Evolutionary conservation across 2,113 vertebrate genomes (phyloP).

Genomic region (Odocoileus hemionus): DNA sequence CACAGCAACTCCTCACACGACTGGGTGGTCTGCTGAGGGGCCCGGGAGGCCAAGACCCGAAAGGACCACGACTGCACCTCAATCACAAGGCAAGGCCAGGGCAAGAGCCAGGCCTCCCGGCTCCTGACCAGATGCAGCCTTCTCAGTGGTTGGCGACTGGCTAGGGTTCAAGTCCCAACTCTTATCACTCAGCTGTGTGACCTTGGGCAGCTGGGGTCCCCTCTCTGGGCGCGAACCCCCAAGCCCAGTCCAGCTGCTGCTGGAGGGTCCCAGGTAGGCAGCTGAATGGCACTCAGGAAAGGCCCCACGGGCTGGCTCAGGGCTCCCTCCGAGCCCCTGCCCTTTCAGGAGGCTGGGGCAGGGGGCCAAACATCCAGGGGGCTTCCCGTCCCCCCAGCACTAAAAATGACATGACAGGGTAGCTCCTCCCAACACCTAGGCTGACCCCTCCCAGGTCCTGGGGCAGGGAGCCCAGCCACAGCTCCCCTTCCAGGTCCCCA

Average conservation of each 20-base stretch:
- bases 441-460: neutral
- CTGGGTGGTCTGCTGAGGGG: neutral
- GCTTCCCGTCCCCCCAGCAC: neutral
- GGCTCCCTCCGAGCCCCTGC: neutral
- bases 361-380: neutral
- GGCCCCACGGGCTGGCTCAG: neutral
- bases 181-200: slow-evolving; percentile 7
- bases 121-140: neutral
- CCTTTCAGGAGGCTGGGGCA: neutral
- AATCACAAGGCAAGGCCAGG: neutral
- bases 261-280: neutral
- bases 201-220: slow-evolving; percentile 29
- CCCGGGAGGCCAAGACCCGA: neutral
- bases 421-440: neutral
- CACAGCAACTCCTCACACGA: neutral
- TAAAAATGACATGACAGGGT: neutral
- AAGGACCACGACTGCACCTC: neutral
- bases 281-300: neutral
- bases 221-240: neutral
- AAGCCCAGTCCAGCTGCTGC: neutral
- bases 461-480: neutral
- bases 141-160: neutral
- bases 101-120: neutral
- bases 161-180: neutral
- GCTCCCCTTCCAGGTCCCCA: neutral